phyloP scores from a whole-genome alignment of 2,888 invertebrate genomes.

The Drosophila phalerata region DNA sequence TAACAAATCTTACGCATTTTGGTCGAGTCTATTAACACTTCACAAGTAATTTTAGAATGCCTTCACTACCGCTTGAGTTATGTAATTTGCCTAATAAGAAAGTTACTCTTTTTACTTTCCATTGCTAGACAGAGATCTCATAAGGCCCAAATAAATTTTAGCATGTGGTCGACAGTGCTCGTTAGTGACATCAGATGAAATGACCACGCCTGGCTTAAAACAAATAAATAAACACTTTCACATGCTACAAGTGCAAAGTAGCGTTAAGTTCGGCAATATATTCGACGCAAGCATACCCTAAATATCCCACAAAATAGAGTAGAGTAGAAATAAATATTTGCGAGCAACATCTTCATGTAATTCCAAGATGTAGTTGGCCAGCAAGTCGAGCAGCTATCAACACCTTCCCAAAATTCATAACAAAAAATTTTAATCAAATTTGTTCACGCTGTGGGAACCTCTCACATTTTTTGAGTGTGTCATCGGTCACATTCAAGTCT shows the following conservation, averaged over 20 bases:
- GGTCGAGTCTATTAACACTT: conserved; percentile 45
- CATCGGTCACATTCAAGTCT: conserved; percentile 38
- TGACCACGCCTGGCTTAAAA: conserved; percentile 36
- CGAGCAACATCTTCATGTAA: not conserved
- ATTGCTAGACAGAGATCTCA: conserved; percentile 22
- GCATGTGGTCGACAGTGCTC: conserved; percentile 26
- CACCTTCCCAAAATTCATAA: conserved; percentile 24
- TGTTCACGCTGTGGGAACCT: conserved; percentile 55
- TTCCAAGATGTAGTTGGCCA: not conserved
- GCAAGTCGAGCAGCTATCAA: not conserved
- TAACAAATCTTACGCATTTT: conserved; percentile 28
- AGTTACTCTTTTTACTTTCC: conserved; percentile 57
- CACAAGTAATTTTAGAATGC: conserved; percentile 43
- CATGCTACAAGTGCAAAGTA: conserved; percentile 48
- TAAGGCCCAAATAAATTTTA: conserved; percentile 17
- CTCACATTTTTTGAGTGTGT: conserved; percentile 55
- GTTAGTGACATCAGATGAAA: conserved; percentile 49
- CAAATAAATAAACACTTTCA: conserved; percentile 69
- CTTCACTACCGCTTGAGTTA: conserved; percentile 32
- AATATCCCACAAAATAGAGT: not conserved
- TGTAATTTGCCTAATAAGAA: conserved; percentile 63
- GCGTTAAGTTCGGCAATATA: conserved; percentile 33
- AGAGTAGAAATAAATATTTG: not conserved
- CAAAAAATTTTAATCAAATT: conserved; percentile 68
- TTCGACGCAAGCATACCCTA: conserved; percentile 19